Base-by-base conservation (phyloP, 2,888 invertebrate genomes). In the Meiosimyza decipiens region DNA sequence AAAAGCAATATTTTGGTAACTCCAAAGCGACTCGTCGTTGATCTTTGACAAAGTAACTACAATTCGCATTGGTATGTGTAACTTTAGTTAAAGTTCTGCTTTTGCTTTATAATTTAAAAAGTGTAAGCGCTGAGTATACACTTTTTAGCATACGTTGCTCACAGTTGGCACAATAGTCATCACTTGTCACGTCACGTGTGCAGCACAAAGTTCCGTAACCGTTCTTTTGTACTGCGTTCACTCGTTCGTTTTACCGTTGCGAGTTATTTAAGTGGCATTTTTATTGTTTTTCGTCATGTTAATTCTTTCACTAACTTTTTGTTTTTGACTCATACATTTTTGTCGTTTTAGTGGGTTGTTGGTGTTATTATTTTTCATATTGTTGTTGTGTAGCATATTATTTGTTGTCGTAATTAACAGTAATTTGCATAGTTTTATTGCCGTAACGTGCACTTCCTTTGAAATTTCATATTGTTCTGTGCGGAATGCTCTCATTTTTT, bases 251-350 rank as follows among this genome's bases (percentile, higher is more conserved):
- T 16, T 54, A n/a, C 54, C 54, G 54, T 60, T 47, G 13, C 63
- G 57, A 54, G 59, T 40, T n/a, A 40, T 64, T 64, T 28, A 71
- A 76, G 75, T 75, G 74, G 75, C 74, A 75, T 78, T 80, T 81
- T 83, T 77, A 81, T 82, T 78, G 77, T 80, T 77, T 81, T 83
- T 80, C 78, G 80, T 82, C 82, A 82, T 80, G 82, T 81, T 82
- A 82, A 82, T 82, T 83, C 47, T 40, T 62, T 78, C 70, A 74
- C 72, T 40, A 9, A 40, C 40, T 40, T 40, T 77, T 79, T 79
- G 79, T 72, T 73, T 71, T 40, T 40, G 40, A 40, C 40, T 40
- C 40, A 40, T 40, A 40, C 40, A 40, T 40, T 40, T 40, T 40
- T 40, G 40, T 28, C 28, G 28, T 28, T 28, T 28, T 4, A 28